Evolutionary conservation across 2,113 vertebrate species (phyloP), one percentile per base, ranked within the genome.

Genomic region (Caracal caracal): DNA sequence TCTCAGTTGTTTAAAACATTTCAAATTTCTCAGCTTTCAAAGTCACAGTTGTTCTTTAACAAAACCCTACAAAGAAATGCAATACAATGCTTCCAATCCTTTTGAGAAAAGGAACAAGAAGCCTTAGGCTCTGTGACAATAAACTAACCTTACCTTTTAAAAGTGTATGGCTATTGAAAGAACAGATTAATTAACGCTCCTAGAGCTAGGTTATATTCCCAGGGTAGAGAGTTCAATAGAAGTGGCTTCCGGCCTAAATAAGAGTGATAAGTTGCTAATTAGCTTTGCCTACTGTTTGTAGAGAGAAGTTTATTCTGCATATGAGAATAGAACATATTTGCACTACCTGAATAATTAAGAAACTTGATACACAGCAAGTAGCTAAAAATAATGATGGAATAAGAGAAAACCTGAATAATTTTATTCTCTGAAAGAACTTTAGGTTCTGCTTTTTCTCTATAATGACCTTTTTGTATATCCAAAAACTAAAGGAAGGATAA

Each of bases 111-210:
- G 8, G 7, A 82, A 83, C 33, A 85, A 59, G 71, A 33, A 88
- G 2, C 53, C 37, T 73, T 93, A 9, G 40, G 43, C 49, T 87
- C 94, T 61, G 9, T 82, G 40, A 95, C 66, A 65, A 93, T 86
- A 88, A 3, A 73, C 63, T 90, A 86, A 91, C 35, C 79, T 96
- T 56, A 91, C 75, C 75, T 95, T 96, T 97, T 79, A 82, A 95
- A 94, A 97, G 82, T 37, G 56, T 86, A 59, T 68, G 35, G 61
- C 73, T 87, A 80, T 84, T 88, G 90, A 94, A 96, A 95, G 61
- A 94, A 61, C 10, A 71, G 79, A 82, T 90, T 96, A 96, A 97
- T 97, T 97, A 97, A 85, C 65, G 89, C 68, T 95, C 33, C 1
- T 22, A 37, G 83, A 97, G 56, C 61, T 71, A n/a, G 75, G 82